Base-by-base conservation (phyloP, 2,113 vertebrate species). In the Sisor rabdophorus region DNA sequence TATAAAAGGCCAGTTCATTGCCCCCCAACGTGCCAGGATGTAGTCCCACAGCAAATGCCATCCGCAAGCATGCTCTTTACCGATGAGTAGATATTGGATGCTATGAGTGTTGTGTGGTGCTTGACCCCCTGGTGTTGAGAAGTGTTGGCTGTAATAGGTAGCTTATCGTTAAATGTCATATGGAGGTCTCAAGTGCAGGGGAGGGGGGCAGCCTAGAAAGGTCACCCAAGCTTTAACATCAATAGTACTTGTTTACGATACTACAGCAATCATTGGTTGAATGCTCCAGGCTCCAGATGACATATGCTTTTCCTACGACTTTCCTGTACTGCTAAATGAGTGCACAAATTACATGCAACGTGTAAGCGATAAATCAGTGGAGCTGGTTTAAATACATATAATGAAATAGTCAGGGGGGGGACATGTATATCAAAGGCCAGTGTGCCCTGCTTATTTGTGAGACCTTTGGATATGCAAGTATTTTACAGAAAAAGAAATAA, bases 111-210 rank as follows among this genome's bases (percentile, higher is more conserved):
- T 86, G 88, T 88, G 85, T 88, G 87, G 87, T 88, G 87, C 84
- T 84, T 85, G 80, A 87, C 85, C 82, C 55, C 75, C 84, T 86
- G 86, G 85, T 89, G 87, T 82, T 87, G 86, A 89, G 84, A 85
- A 88, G 88, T 89, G 85, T 83, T 71, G 79, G 85, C 83, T 88
- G 85, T 87, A 88, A 89, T 88, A 88, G 84, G 85, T 85, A 81
- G 87, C 87, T 89, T 86, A 90, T 86, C 80, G 73, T 82, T 89
- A 90, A 91, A 91, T 92, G 91, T 91, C 91, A 91, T 80, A 78
- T 80, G 84, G 85, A 76, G 82, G 87, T 87, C 87, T 81, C 79
- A 85, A 75, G 75, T 83, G 86, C 86, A 40, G 71, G 52, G 79
- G 75, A 77, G 81, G 63, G 83, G 70, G 61, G 77, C 68, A 50